Conservation (phyloP, 1,140 invertebrate species). For the Rhopalosiphum maidis region DNA sequence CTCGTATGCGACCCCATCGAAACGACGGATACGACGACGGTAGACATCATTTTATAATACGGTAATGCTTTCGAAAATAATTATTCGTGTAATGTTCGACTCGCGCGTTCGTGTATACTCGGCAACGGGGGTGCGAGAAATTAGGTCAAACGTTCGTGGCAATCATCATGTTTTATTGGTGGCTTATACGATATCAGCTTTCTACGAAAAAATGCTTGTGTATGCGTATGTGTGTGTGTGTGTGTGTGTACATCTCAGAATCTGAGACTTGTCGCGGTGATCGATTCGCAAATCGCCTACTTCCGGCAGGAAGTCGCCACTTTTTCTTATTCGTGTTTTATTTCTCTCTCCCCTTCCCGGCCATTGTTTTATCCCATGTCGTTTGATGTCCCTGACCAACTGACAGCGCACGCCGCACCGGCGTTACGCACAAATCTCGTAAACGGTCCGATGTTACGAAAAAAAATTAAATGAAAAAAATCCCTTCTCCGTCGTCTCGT, state of each 20-base stretch:
- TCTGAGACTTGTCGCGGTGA: slow-evolving; percentile 29
- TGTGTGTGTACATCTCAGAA: neutral
- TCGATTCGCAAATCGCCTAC: slow-evolving; percentile 44
- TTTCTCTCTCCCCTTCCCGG: neutral
- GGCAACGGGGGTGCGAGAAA: neutral
- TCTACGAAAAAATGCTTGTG: too few species aligned
- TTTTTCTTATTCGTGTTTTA: slow-evolving; percentile 26
- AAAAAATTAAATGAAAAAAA: neutral
- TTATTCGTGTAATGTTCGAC: too few species aligned
- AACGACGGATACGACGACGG: too few species aligned
- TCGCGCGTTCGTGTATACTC: neutral
- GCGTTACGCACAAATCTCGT: neutral
- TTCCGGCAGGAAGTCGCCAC: slow-evolving; percentile 49
- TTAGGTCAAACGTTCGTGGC: neutral
- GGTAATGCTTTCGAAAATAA: too few species aligned
- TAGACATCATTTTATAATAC: neutral
- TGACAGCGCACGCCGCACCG: neutral
- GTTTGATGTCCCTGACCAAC: neutral
- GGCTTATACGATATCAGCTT: neutral
- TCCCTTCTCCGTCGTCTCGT: too few species aligned
- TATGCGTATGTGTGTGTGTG: too few species aligned
- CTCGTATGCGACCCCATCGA: neutral
- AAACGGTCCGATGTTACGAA: neutral
- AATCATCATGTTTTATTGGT: neutral
- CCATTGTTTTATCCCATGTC: slow-evolving; percentile 10